phyloP scores from a whole-genome alignment of 2,797 vertebrate genomes.

The Phoebastria nigripes region DNA sequence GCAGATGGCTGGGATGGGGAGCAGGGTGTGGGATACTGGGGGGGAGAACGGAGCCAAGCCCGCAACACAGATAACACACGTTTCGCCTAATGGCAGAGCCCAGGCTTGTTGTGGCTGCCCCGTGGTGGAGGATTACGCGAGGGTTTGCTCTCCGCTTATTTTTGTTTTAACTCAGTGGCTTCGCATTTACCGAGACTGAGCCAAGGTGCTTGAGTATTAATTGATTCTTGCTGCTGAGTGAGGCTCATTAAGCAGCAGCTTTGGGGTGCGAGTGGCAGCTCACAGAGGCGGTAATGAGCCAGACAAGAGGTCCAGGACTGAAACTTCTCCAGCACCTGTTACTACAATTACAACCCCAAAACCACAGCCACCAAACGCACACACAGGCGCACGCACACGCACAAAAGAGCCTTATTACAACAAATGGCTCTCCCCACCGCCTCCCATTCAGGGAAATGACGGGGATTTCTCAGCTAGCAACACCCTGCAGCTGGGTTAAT shows the following conservation, averaged over 20 bases:
- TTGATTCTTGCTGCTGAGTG: slow-evolving; percentile 7
- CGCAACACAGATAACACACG: accelerated
- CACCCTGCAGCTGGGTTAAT: slow-evolving; percentile 39
- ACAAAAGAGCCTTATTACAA: background rate
- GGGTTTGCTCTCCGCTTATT: background rate
- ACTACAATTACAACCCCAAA: background rate
- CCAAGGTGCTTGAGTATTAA: slow-evolving; percentile 9
- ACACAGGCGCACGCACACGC: accelerated
- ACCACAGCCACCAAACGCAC: background rate
- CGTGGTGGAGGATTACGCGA: accelerated
- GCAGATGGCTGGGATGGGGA: background rate
- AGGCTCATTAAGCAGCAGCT: slow-evolving; percentile 48
- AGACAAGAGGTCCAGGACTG: background rate
- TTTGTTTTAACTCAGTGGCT: background rate
- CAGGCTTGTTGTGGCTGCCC: background rate
- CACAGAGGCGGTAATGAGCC: background rate
- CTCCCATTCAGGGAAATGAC: background rate
- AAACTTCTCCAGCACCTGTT: slow-evolving; percentile 5
- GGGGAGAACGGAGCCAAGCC: background rate
- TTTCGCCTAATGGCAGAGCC: background rate
- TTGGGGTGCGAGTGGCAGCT: slow-evolving; percentile 10
- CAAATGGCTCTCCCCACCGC: background rate
- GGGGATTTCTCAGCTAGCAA: background rate
- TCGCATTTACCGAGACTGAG: background rate
- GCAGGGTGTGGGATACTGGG: background rate